Evolutionary conservation across 2,888 invertebrate species (phyloP), one percentile per base, ranked within the genome.

Genomic region (Campoletis raptor): DNA sequence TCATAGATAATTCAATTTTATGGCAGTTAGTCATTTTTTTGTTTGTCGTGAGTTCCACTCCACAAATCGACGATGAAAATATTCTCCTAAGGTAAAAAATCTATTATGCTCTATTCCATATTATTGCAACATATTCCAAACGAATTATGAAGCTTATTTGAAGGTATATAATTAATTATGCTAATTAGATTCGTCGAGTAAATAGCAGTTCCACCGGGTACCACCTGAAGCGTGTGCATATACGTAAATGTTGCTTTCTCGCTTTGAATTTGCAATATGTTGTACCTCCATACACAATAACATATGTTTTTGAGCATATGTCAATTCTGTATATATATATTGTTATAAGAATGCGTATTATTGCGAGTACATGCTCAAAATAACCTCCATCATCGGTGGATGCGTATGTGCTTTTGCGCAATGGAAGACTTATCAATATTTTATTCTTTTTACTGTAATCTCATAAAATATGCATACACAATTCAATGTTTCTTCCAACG

Each of bases 161-260:
- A 21, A 30, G 86, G 81, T 81, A 82, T 83, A 89, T 88, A 88
- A 90, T 90, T 91, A 90, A 91, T 91, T 91, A 91, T 90, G 88
- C 83, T 91, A 91, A 91, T 91, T 90, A 90, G 90, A 90, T 87
- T 90, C 88, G 77, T 36, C 67, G 87, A 86, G 86, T 74, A 89
- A 90, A 90, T 90, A 91, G 86, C 57, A 85, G 48, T 81, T 70
- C 24, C 36, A n/a, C 37, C 18, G 40, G n/a, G 81, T 37, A 30
- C 21, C 64, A 61, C 30, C 42, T 72, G 52, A 24, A 72, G 64
- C 76, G 15, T 52, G 18, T 21, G 12, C 40, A 42, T 66, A n/a
- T n/a, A 21, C 24, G 57, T 70, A 40, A 30, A 80, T 45, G 18
- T 37, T 57, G 21, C 57, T 64, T 42, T 52, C 64, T 57, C n/a